phyloP scores from a whole-genome alignment of 1,140 invertebrate genomes.

The Octopus sinensis region DNA sequence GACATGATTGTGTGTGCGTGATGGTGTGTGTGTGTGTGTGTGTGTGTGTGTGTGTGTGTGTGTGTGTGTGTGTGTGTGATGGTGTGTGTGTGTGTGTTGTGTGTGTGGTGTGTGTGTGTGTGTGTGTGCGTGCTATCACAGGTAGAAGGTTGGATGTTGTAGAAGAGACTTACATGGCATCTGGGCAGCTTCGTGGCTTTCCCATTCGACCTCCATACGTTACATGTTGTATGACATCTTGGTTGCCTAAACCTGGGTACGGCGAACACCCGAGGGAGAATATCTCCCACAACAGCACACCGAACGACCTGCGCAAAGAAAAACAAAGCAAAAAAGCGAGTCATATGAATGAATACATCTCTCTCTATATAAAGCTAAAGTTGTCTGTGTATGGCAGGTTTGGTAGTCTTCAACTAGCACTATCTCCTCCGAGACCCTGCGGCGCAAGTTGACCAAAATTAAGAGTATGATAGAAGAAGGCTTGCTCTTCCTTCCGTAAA shows the following conservation, averaged over 20 bases:
- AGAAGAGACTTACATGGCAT: slow-evolving; percentile 67
- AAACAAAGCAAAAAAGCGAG: background rate
- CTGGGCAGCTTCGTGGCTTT: slow-evolving; percentile 74
- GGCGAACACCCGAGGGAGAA: slow-evolving; percentile 93
- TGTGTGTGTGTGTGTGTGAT: background rate
- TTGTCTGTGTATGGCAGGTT: too few species aligned
- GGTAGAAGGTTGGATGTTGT: background rate
- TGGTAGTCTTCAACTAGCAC: too few species aligned
- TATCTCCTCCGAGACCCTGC: too few species aligned
- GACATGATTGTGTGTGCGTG: too few species aligned
- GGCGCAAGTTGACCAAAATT: too few species aligned
- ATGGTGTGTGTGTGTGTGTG: background rate
- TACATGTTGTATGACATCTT: slow-evolving; percentile 95
- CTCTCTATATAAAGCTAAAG: too few species aligned
- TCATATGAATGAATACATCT: too few species aligned
- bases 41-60: background rate
- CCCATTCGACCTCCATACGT: slow-evolving; percentile 83
- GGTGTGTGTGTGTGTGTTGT: background rate
- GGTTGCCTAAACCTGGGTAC: slow-evolving; percentile 91
- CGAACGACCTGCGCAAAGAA: slow-evolving; percentile 75
- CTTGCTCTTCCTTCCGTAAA: too few species aligned
- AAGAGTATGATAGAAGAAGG: too few species aligned
- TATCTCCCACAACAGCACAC: slow-evolving; percentile 93
- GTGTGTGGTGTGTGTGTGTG: background rate
- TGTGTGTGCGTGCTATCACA: background rate